Evolutionary conservation across 2,113 vertebrate species (phyloP).

Genomic region (Nyctereutes procyonoides): DNA sequence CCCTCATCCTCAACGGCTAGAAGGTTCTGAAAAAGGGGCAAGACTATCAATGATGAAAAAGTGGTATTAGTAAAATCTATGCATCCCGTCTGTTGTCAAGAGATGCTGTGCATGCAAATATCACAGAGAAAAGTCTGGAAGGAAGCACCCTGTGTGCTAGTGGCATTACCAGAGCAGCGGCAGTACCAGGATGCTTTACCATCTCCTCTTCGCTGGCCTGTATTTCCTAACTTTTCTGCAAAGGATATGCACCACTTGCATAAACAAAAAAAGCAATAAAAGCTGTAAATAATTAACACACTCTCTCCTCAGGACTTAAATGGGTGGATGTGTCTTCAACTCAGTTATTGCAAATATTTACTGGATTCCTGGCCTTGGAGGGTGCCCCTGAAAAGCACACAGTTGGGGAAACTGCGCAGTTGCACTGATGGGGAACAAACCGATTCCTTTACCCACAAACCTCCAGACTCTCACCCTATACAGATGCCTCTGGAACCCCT

Average conservation of each 20-base stretch:
- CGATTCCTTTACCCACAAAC: background rate
- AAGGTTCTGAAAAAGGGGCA: background rate
- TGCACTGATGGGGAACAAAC: accelerated
- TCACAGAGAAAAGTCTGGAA: background rate
- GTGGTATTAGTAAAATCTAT: background rate
- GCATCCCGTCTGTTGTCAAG: accelerated
- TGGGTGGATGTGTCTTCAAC: background rate
- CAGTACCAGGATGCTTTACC: background rate
- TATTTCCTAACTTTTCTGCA: slow-evolving; percentile 50
- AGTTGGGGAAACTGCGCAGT: accelerated
- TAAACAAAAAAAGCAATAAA: slow-evolving; percentile 68
- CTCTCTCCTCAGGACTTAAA: slow-evolving; percentile 28
- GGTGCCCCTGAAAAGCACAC: background rate
- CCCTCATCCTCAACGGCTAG: accelerated
- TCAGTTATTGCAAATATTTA: slow-evolving; percentile 7
- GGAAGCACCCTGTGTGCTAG: background rate
- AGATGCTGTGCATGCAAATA: accelerated
- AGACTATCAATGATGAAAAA: background rate
- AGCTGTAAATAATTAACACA: slow-evolving; percentile 51
- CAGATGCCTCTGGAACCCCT: background rate
- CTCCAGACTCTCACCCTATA: background rate
- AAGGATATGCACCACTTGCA: background rate
- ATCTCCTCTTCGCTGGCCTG: background rate
- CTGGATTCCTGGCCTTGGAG: background rate
- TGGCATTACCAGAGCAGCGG: background rate